Base-by-base conservation (phyloP, 2,888 invertebrate species). In the Tipula vernalis region DNA sequence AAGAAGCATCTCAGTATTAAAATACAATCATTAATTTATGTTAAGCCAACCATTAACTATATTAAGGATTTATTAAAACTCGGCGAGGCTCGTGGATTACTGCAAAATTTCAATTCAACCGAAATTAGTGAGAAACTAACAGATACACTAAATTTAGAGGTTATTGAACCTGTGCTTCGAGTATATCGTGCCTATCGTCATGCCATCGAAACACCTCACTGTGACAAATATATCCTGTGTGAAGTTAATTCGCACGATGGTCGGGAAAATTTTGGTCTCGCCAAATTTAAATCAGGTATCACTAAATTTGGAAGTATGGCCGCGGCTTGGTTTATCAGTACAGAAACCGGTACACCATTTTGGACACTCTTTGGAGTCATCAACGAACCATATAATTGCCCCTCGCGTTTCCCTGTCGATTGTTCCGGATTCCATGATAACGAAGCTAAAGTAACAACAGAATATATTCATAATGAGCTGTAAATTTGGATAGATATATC, bases 391-490 rank as follows among this genome's bases (percentile, higher is more conserved):
- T 93, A 94, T 87, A 94, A 95, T 89, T 97, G 97, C 89, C 88
- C 91, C 91, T 89, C 88, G 85, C 90, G 91, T 88, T 91, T 95
- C 90, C 94, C 95, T 86, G 95, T 94, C 0, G 94, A 95, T 89
- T 97, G 97, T 89, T 93, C 94, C 39, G 94, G 94, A 1, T 97
- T 96, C 93, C 96, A 96, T 90, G 94, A 95, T 90, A 96, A 96
- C 90, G 97, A 97, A 91, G 91, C 95, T 84, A 95, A 94, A 93
- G 96, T 96, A 41, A 96, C 96, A 87, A 96, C 96, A 85, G 96
- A 96, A 92, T 95, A 95, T 88, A 93, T 95, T 89, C 97, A 96
- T 91, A 96, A 93, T 90, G 97, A 97, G 92, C 93, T 97, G 91
- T 96, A 94, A 89, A 44, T 44, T 5, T n/a, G 84, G 3, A 15